Conservation (phyloP, 2,797 vertebrate genomes). For the Pangasius sanitwongsei region DNA sequence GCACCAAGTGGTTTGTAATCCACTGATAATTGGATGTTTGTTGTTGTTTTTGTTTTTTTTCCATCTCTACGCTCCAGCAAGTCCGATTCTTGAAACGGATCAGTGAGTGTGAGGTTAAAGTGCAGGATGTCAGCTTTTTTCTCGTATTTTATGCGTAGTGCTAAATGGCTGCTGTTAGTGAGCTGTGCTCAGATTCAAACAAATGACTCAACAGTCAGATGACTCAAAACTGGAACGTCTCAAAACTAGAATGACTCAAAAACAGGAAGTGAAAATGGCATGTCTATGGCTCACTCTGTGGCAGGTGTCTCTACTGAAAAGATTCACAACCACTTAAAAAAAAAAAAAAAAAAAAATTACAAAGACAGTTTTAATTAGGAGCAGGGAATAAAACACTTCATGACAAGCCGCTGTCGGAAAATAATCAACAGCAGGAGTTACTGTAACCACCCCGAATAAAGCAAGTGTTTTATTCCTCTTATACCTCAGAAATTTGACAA, state of each 20-base stretch:
- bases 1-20: slow-evolving; percentile 2
- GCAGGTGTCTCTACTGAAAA: background rate
- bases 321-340: background rate
- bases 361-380: background rate
- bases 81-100: background rate
- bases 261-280: background rate
- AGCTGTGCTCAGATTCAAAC: background rate
- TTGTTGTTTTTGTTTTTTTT: background rate
- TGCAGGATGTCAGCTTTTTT: background rate
- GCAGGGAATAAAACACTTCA: background rate
- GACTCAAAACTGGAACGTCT: background rate
- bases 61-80: background rate
- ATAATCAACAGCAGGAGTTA: background rate
- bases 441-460: background rate
- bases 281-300: background rate
- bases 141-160: background rate
- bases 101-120: background rate
- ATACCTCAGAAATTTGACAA: background rate
- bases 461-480: background rate
- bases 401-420: background rate
- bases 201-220: background rate
- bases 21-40: background rate
- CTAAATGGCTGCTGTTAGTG: background rate
- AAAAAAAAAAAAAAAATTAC: background rate
- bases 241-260: background rate